Evolutionary conservation across 2,797 vertebrate genomes (phyloP).

Genomic region (Aeoliscus strigatus): DNA sequence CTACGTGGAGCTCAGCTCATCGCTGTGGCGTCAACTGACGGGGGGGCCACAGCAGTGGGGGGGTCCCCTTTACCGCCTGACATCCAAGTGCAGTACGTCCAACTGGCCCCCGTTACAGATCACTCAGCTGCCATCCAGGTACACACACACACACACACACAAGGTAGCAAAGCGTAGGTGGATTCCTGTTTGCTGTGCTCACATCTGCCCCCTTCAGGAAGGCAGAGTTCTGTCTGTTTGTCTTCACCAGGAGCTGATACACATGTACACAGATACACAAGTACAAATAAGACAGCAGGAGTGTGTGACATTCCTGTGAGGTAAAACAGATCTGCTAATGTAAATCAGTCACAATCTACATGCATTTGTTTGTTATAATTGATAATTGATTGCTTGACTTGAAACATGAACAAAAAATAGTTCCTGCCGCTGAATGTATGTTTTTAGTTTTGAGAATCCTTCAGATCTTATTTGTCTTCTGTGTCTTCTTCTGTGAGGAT

Average conservation of each 20-base stretch:
- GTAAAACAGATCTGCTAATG: slow-evolving; percentile 37
- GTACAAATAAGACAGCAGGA: slow-evolving; percentile 13
- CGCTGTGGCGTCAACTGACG: slow-evolving; percentile 91
- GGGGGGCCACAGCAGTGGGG: slow-evolving; percentile 81
- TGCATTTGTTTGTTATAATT: slow-evolving; percentile 48
- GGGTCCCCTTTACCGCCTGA: slow-evolving; percentile 88
- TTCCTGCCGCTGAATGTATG: too few relatives aligned
- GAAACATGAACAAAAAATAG: slow-evolving; percentile 1
- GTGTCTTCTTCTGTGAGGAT: too few relatives aligned
- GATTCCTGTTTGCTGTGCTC: too few relatives aligned
- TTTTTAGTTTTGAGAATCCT: not conserved
- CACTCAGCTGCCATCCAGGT: slow-evolving; percentile 84
- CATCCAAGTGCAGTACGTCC: slow-evolving; percentile 98
- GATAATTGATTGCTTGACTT: too few relatives aligned
- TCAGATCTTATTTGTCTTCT: not conserved
- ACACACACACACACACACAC: slow-evolving; percentile 26
- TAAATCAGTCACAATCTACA: slow-evolving; percentile 35
- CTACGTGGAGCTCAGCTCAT: slow-evolving; percentile 94
- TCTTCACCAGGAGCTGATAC: too few relatives aligned
- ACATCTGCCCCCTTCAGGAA: too few relatives aligned
- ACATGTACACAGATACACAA: slow-evolving; percentile 10
- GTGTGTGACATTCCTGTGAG: slow-evolving; percentile 12
- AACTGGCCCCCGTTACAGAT: slow-evolving; percentile 89
- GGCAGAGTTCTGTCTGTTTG: too few relatives aligned
- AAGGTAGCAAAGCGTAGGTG: not conserved